Evolutionary conservation across 2,888 invertebrate genomes (phyloP), one percentile per base, ranked within the genome.

Genomic region (Pantelozetes paolii): DNA sequence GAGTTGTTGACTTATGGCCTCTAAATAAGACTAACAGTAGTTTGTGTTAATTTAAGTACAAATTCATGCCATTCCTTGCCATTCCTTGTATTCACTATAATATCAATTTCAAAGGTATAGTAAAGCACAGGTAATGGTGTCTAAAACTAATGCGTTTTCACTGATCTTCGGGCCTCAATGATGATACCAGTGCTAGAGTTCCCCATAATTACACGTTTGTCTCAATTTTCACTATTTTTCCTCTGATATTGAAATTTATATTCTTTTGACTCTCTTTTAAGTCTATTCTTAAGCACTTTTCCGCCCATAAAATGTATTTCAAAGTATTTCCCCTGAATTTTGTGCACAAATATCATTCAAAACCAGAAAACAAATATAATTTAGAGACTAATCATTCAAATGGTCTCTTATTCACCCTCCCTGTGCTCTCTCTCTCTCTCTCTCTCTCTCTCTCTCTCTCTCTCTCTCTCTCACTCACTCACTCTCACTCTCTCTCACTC

Each of bases 231-330:
- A 45, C 45, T 45, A 69, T 69, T 69, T 28, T 69, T n/a, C 1
- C 26, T 20, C 8, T 45, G 20, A 28, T 42, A 69, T 69, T 69
- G 18, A 69, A 45, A 69, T 67, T 64, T 30, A 64, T 67, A 23
- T 20, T 67, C 45, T 42, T 13, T 67, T 36, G 20, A 20, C 28
- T 36, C 20, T 64, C 62, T 64, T 20, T 36, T 11, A 64, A 1
- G 32, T 30, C 59, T 26, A 28, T 42, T 45, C 69, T 69, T 67
- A 69, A 69, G 69, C 62, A 9, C 36, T 69, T 69, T 69, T 69
- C 69, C 69, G 69, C 69, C 69, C 69, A 45, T 45, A 36, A 69
- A 67, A 54, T 54, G 54, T 54, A 23, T 54, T 20, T 23, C 32
- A 9, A n/a, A 26, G 20, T 36, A 67, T 40, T 67, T 59, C 57